These are phyloP conservation scores for Brachylomia viminalis DNA, from an alignment of 2,888 invertebrate genomes.

Conservation along the genomic window DNA sequence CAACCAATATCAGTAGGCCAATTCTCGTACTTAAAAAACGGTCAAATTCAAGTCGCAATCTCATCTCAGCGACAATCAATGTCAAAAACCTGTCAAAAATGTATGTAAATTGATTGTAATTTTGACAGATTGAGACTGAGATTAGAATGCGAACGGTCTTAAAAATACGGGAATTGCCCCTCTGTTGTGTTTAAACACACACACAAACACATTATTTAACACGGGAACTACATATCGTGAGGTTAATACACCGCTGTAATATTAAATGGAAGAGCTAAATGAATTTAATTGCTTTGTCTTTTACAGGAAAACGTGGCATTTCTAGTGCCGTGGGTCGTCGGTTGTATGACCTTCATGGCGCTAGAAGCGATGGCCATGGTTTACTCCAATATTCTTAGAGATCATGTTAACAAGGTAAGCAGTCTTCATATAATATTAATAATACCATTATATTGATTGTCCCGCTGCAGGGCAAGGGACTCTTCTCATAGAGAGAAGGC, in stretches of 20 bases:
- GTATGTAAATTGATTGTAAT: no score
- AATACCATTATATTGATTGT: neutral
- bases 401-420: constrained; percentile 95
- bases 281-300: neutral
- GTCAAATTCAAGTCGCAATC: no score
- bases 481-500: neutral
- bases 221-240: neutral
- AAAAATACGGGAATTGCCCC: no score
- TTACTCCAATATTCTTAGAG: constrained; percentile 95
- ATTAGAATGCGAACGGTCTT: no score
- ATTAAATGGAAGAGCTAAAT: neutral
- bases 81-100: no score
- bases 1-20: no score
- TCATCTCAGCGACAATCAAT: no score
- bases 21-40: no score
- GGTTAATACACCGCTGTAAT: neutral
- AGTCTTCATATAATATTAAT: neutral
- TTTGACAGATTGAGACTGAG: no score
- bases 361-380: constrained; percentile 95
- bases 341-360: constrained; percentile 95
- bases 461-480: neutral
- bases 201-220: constrained; percentile 28
- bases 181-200: neutral
- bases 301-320: constrained; percentile 94
- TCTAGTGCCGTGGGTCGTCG: constrained; percentile 95